Conservation (phyloP, 2,888 invertebrate genomes). For the Calameuta idolon region DNA sequence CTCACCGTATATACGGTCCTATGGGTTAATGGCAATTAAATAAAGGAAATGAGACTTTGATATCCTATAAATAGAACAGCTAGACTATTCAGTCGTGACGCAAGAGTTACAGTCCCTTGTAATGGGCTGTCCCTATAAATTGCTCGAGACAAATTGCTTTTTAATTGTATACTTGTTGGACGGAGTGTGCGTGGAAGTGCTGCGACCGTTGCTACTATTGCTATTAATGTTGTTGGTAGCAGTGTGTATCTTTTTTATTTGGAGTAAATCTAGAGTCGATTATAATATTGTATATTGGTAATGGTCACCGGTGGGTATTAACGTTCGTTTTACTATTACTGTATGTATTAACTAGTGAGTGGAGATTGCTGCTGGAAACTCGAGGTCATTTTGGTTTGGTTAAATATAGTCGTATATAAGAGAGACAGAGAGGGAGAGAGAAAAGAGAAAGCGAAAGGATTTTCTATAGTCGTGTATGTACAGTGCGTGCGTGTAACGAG, state of each 20-base stretch:
- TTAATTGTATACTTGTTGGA: constrained; percentile 2
- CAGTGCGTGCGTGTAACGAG: not conserved
- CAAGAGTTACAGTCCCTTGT: not conserved
- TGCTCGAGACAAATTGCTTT: constrained; percentile 6
- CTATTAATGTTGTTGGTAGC: not conserved
- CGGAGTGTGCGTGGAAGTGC: not conserved
- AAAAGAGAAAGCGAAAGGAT: not conserved
- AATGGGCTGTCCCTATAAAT: constrained; percentile 3
- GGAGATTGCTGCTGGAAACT: not conserved
- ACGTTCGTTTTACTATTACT: not conserved
- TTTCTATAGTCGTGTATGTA: not conserved
- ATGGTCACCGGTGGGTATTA: not conserved
- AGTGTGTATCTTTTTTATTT: not conserved
- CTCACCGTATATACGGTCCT: not conserved
- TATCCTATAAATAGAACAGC: not conserved
- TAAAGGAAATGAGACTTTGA: not conserved
- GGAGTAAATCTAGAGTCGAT: not conserved
- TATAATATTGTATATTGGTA: not conserved
- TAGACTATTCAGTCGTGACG: not conserved
- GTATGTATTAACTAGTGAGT: not conserved
- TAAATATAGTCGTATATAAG: not conserved
- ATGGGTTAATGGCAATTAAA: not conserved
- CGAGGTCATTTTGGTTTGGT: not conserved
- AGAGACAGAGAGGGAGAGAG: not conserved
- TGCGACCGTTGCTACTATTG: not conserved